Evolutionary conservation across 1,140 invertebrate genomes (phyloP), one percentile per base, ranked within the genome.

Genomic region (Bombus picipes): DNA sequence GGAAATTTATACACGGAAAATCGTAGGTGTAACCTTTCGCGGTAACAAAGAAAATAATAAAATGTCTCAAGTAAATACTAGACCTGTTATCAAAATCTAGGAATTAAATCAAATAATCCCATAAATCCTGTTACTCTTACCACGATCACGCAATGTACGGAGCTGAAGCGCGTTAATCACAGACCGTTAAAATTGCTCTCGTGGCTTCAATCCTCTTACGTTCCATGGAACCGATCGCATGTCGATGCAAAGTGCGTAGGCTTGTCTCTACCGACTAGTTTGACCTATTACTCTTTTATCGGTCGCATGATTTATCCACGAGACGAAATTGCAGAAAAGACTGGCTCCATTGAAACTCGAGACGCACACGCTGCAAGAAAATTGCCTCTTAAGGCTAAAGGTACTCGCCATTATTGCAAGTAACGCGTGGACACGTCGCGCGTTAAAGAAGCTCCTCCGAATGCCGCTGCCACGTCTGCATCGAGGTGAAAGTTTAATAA

Each of bases 301-400:
- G 57, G 53, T 8, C 32, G 34, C 68, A 53, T 85, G 76, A 80
- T 80, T 72, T 85, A 85, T 39, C 76, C 68, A 71, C 32, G 39
- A 85, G 76, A 43, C 47, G 76, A 47, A 85, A 72, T 72, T 65
- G 77, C 68, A 65, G 59, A 39, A 72, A 71, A 59, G n/a, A n/a
- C 47, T 3, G 39, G 74, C 28, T 41, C 77, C 59, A 22, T 22
- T 34, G 47, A 37, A 71, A 43, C n/a, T 43, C 32, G 9, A n/a
- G n/a, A 25, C 75, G 22, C 53, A 62, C 77, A 62, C 53, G 75
- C 25, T 28, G 47, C n/a, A 84, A 71, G 82, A 84, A 84, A 84
- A 75, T 78, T 78, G 82, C 82, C 82, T 79, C 75, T 70, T 79
- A 71, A 78, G 82, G 75, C 74, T 70, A 59, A 83, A 78, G 65